Evolutionary conservation across 1,140 invertebrate species (phyloP), one percentile per base, ranked within the genome.

Genomic region (Zaprionus lachaisei): DNA sequence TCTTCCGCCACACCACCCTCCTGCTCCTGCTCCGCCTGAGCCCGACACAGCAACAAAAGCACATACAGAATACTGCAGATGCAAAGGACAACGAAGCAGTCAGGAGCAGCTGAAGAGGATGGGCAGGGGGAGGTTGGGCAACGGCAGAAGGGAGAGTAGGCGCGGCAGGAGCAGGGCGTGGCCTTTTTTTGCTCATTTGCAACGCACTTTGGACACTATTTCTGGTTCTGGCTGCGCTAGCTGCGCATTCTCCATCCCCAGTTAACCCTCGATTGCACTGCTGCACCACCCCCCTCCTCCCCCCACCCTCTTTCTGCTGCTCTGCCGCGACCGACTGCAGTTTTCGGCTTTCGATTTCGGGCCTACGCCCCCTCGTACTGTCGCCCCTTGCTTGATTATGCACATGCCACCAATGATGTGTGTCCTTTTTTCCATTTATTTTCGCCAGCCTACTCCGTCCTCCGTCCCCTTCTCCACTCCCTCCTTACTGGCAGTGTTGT

Each of bases 381-480:
- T 58, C 65, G 38, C 38, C 66, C 38, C 64, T 24, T 51, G 70
- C 81, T 77, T 84, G 84, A 86, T 86, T 82, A 86, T 86, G 83
- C 79, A 86, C 83, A 82, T 82, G 83, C 83, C 79, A 90, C 85
- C 85, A 89, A 89, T 84, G 85, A 89, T 74, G 85, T 85, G 85
- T 76, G 80, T 84, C 73, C 83, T 87, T 89, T 87, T 86, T 67
- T 51, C 47, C 68, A 83, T 86, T 87, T 86, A 83, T 87, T 87
- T 86, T 87, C 80, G 83, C 82, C 76, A 15, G 12, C 70, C 61
- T 17, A 24, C 58, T 17, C 70, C 22, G 17, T n/a, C 20, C 20
- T 20, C 20, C 22, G 17, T 14, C 44, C 15, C 61, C 38, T 62
- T 79, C 47, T 37, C 37, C 17, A 28, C 51, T 38, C 26, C 55